These are phyloP conservation scores for Lucilia sericata DNA, from an alignment of 1,140 invertebrate genomes.

Conservation along the genomic window DNA sequence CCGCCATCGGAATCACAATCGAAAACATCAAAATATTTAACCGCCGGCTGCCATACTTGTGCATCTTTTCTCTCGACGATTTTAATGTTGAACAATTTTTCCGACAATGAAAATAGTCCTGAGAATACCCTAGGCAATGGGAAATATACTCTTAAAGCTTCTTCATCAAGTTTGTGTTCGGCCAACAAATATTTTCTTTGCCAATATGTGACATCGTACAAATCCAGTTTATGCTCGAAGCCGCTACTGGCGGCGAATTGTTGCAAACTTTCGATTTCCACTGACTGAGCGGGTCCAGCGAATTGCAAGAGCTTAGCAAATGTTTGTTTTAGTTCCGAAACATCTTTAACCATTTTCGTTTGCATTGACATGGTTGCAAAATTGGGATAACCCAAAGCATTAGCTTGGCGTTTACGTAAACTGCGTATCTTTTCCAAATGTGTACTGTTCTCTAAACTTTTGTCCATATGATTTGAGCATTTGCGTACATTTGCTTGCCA, in stretches of 20 bases:
- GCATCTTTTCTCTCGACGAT: constrained; percentile 78
- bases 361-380: constrained; percentile 91
- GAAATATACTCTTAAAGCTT: constrained; percentile 84
- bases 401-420: constrained; percentile 78
- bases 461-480: constrained; percentile 76
- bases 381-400: constrained; percentile 79
- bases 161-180: constrained; percentile 78
- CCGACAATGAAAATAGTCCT: constrained; percentile 80
- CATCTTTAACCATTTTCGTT: constrained; percentile 90
- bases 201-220: constrained; percentile 92
- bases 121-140: constrained; percentile 82
- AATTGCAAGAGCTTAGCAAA: constrained; percentile 77
- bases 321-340: constrained; percentile 82
- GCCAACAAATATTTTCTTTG: constrained; percentile 76
- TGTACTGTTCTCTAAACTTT: constrained; percentile 77
- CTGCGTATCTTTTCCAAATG: constrained; percentile 82
- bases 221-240: constrained; percentile 76
- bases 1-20: constrained; percentile 73
- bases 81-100: constrained; percentile 84
- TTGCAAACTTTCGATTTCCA: constrained; percentile 80
- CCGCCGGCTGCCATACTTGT: constrained; percentile 86
- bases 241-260: constrained; percentile 82
- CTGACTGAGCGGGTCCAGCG: constrained; percentile 79
- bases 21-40: constrained; percentile 84
- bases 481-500: constrained; percentile 82